Conservation (phyloP, 2,113 vertebrate genomes). For the Blennius ocellaris region DNA sequence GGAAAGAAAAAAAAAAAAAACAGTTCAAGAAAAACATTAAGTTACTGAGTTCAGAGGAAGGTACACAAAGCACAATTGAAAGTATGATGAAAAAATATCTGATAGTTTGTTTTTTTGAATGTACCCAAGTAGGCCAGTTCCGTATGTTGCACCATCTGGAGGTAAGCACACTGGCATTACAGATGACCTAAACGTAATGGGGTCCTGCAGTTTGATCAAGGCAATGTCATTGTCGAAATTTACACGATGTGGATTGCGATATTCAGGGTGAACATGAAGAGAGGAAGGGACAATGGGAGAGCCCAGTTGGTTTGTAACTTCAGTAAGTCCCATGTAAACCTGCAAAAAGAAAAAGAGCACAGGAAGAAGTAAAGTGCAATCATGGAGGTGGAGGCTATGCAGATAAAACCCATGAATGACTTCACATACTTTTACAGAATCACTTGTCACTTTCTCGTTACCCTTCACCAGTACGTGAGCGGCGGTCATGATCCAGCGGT, state of each 20-base stretch:
- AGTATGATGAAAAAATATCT: not conserved
- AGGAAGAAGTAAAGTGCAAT: not conserved
- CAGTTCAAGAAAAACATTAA: not conserved
- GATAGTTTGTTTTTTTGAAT: rapidly evolving
- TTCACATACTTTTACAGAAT: conserved; percentile 27
- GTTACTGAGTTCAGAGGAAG: not conserved
- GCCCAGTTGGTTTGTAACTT: rapidly evolving
- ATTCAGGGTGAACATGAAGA: conserved; percentile 65
- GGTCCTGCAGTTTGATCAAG: conserved; percentile 58
- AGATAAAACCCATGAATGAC: not conserved
- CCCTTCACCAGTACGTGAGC: conserved; percentile 15
- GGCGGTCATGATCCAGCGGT: conserved; percentile 79
- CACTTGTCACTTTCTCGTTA: rapidly evolving
- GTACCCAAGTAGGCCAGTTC: conserved; percentile 54
- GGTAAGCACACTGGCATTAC: conserved; percentile 81
- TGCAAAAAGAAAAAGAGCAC: conserved; percentile 31
- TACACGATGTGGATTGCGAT: rapidly evolving
- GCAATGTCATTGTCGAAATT: conserved; percentile 76
- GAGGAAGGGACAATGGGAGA: not conserved
- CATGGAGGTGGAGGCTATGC: not conserved
- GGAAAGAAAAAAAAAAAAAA: conserved; percentile 18
- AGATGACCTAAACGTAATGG: conserved; percentile 57
- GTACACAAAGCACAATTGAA: too few relatives aligned
- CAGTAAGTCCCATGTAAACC: conserved; percentile 59
- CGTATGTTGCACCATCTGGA: conserved; percentile 6